These are phyloP conservation scores for Dicaeum eximium DNA, from an alignment of 2,113 vertebrate genomes.

Conservation along the genomic window DNA sequence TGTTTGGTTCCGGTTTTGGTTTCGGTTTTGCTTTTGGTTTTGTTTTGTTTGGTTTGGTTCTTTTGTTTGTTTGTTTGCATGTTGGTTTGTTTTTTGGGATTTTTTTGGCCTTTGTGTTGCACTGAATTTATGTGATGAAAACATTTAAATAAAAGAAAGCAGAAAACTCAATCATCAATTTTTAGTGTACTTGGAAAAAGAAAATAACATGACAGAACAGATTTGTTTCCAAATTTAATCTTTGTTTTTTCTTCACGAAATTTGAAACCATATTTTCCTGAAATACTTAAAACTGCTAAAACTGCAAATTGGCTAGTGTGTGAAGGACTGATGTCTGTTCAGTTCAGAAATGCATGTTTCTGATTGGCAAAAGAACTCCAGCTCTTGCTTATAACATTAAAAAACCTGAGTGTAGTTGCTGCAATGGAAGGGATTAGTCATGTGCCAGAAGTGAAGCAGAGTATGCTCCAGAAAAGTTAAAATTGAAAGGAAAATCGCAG, in stretches of 20 bases:
- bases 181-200: background rate
- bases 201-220: background rate
- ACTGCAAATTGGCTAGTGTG: background rate
- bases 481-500: background rate
- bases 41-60: background rate
- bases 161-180: background rate
- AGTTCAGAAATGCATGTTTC: background rate
- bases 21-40: too few species aligned
- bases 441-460: background rate
- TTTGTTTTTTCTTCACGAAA: background rate
- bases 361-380: background rate
- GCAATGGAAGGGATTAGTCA: background rate
- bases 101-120: background rate
- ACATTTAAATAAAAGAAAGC: background rate
- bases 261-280: background rate
- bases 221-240: background rate
- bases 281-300: background rate
- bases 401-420: background rate
- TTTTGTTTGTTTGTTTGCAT: background rate
- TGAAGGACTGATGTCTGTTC: background rate
- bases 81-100: fast-evolving
- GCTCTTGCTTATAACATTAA: background rate
- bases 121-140: background rate
- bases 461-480: background rate
- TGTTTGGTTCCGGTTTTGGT: too few species aligned